These are phyloP conservation scores for Archips xylosteana DNA, from an alignment of 2,888 invertebrate genomes.

Conservation along the genomic window DNA sequence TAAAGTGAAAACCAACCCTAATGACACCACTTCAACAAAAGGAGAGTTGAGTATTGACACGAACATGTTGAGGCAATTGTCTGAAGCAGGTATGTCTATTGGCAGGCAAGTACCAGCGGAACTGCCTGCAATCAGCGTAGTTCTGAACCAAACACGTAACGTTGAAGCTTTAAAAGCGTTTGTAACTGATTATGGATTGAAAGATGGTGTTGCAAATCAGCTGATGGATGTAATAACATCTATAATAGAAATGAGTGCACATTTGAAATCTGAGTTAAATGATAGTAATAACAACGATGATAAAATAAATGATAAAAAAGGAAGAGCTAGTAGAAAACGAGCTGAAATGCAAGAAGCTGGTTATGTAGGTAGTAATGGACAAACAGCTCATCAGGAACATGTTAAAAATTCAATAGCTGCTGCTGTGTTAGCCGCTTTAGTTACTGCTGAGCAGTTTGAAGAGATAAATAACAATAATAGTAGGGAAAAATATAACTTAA, in stretches of 20 bases:
- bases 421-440: constrained; percentile 80
- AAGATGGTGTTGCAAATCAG: constrained; percentile 83
- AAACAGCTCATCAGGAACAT: constrained; percentile 77
- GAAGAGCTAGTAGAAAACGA: constrained; percentile 65
- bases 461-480: constrained; percentile 80
- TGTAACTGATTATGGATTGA: constrained; percentile 78
- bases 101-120: constrained; percentile 87
- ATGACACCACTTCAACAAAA: constrained; percentile 80
- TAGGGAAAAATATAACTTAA: constrained; percentile 80
- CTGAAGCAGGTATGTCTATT: constrained; percentile 89
- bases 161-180: constrained; percentile 80
- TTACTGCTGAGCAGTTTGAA: constrained; percentile 81
- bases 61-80: constrained; percentile 87
- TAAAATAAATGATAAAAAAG: constrained; percentile 63
- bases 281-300: constrained; percentile 62
- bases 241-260: constrained; percentile 82
- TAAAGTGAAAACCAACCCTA: constrained; percentile 82
- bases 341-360: constrained; percentile 58
- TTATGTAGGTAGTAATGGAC: constrained; percentile 56
- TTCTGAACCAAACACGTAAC: constrained; percentile 80
- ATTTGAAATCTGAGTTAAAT: constrained; percentile 75
- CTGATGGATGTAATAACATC: constrained; percentile 80
- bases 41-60: constrained; percentile 88
- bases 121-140: constrained; percentile 86
- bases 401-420: constrained; percentile 84